phyloP scores from a whole-genome alignment of 2,113 vertebrate species.

The Menidia beryllina region DNA sequence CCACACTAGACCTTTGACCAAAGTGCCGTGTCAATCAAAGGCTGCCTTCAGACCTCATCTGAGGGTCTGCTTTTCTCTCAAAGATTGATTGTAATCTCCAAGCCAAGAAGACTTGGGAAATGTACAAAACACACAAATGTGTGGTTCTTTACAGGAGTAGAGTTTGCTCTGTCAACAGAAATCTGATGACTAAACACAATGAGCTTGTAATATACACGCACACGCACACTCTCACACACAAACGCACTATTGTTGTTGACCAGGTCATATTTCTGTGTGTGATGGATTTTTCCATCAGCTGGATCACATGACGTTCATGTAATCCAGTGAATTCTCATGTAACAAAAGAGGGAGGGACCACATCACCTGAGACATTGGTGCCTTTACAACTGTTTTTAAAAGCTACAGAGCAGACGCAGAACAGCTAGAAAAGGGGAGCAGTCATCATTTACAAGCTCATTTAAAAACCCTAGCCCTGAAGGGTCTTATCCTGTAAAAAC shows the following conservation, averaged over 20 bases:
- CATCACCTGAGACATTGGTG: constrained; percentile 41
- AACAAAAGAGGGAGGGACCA: constrained; percentile 63
- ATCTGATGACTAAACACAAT: constrained; percentile 73
- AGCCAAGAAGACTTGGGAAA: not conserved
- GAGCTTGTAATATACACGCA: constrained; percentile 16
- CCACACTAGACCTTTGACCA: not conserved
- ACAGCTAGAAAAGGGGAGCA: constrained; percentile 31
- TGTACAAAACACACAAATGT: constrained; percentile 36
- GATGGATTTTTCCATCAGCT: constrained; percentile 62
- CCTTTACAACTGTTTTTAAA: constrained; percentile 56
- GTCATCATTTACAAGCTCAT: not conserved
- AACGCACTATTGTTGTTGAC: constrained; percentile 50
- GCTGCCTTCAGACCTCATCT: constrained; percentile 7
- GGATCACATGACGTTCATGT: constrained; percentile 62
- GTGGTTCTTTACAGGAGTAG: constrained; percentile 42
- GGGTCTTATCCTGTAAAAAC: too few species aligned
- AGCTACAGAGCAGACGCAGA: constrained; percentile 18
- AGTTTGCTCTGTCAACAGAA: constrained; percentile 76
- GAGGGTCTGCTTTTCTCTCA: not conserved
- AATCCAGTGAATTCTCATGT: constrained; percentile 54
- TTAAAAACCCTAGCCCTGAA: too few species aligned
- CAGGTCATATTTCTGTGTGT: constrained; percentile 54
- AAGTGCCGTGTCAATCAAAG: not conserved
- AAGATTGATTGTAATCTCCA: not conserved
- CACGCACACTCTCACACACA: constrained; percentile 29